Evolutionary conservation across 2,888 invertebrate genomes (phyloP), one percentile per base, ranked within the genome.

Genomic region (Stenotaenia linearis): DNA sequence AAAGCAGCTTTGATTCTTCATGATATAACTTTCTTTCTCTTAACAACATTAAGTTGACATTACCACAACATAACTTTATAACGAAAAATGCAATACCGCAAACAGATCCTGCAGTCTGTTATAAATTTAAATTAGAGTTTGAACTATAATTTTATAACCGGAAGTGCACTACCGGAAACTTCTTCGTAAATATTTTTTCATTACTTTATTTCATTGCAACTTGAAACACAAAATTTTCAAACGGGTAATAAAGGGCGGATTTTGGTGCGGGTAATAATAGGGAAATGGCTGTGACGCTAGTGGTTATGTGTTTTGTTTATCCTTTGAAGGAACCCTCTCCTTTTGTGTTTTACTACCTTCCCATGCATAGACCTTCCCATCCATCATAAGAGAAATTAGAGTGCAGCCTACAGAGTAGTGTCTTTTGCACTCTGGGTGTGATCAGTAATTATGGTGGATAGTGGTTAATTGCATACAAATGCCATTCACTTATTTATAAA

Each of bases 401-500:
- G 56, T 56, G 56, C 56, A 56, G 56, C 23, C 21, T 10, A 56
- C 56, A 56, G 56, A 23, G 21, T 56, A 56, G 56, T 56, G 56
- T 56, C 56, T 56, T 56, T 56, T 56, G 56, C 56, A 56, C 56
- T 56, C 56, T 18, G 56, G 56, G 56, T 56, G 56, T 56, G 56
- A 56, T 56, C 56, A 21, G 23, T 56, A 56, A 56, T 56, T 56
- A 56, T 56, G 56, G 56, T 18, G 56, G 56, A 56, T 23, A 56
- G 56, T 56, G 21, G 56, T 56, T 56, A 56, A 56, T 56, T 56
- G 56, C 56, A 23, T 56, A 56, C 56, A 21, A 56, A 56, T 56
- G 56, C 23, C 56, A 56, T 56, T 56, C 56, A 56, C 56, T 56
- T 56, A 56, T 56, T 56, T 56, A 40, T 40, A 40, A 40, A 40